Percentiles rank a stretch among this genome's conserved stretches.
These are phyloP conservation scores for Ancistrus triradiatus DNA, from an alignment of 2,113 vertebrate species.

Conservation along the genomic window DNA sequence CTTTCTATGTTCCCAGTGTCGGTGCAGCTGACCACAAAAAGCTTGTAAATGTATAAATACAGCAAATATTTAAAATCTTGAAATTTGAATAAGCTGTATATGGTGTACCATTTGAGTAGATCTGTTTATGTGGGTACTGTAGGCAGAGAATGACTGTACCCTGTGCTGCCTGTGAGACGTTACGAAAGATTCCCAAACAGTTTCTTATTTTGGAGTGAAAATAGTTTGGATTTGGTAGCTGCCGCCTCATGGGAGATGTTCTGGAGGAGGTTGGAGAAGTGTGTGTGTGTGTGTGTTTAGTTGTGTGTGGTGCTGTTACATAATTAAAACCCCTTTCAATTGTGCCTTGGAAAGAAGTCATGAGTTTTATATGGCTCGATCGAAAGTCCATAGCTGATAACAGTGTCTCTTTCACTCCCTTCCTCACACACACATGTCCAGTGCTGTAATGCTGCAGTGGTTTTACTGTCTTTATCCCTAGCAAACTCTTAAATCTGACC, in stretches of 20 bases:
- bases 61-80: too few relatives aligned
- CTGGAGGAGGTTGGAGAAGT: conserved; percentile 17
- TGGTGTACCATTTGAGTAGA: neutral
- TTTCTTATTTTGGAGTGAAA: conserved; percentile 39
- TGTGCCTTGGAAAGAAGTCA: conserved; percentile 32
- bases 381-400: conserved; percentile 13
- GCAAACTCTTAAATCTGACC: too few relatives aligned
- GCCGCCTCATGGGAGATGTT: conserved; percentile 26
- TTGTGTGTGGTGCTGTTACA: conserved; percentile 30
- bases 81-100: conserved; percentile 11
- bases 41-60: too few relatives aligned
- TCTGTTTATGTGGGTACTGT: too few relatives aligned
- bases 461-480: too few relatives aligned
- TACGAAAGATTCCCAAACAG: conserved; percentile 35
- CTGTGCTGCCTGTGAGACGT: conserved; percentile 26
- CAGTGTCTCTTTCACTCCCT: neutral
- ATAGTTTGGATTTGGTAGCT: conserved; percentile 38
- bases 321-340: conserved; percentile 35
- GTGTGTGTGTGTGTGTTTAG: conserved; percentile 3
- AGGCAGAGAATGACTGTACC: too few relatives aligned
- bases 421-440: neutral
- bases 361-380: conserved; percentile 33
- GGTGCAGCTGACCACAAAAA: too few relatives aligned
- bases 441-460: too few relatives aligned
- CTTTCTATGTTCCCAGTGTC: too few relatives aligned